These are phyloP conservation scores for Melieria omissa DNA, from an alignment of 2,888 invertebrate species.

Conservation along the genomic window DNA sequence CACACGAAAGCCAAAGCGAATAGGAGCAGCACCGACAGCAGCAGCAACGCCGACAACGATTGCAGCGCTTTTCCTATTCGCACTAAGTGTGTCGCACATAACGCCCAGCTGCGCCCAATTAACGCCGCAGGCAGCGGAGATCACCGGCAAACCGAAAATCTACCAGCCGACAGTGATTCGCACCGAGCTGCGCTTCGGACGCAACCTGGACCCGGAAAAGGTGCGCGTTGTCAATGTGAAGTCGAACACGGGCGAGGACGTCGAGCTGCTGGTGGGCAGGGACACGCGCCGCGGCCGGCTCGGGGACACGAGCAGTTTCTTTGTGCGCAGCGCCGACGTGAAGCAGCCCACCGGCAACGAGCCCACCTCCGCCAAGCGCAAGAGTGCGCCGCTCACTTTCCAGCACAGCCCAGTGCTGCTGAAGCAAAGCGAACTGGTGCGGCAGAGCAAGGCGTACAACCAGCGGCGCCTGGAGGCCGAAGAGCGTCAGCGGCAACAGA, in stretches of 20 bases:
- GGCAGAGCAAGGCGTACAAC: slow-evolving; percentile 50
- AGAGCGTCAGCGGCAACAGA: slow-evolving; percentile 53
- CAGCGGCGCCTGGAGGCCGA: slow-evolving; percentile 52
- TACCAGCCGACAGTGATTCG: slow-evolving; percentile 72
- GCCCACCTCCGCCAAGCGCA: slow-evolving; percentile 8
- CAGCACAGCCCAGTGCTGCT: slow-evolving; percentile 56
- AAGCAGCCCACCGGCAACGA: slow-evolving; percentile 37
- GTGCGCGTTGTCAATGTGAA: slow-evolving; percentile 82
- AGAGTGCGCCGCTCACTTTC: slow-evolving; percentile 38
- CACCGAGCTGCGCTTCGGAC: slow-evolving; percentile 80
- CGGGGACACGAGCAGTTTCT: slow-evolving; percentile 50
- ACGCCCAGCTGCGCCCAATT: slow-evolving; percentile 35
- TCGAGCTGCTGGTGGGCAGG: slow-evolving; percentile 71
- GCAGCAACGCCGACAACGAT: slow-evolving; percentile 1
- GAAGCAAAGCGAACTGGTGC: slow-evolving; percentile 54
- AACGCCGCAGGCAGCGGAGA: not conserved
- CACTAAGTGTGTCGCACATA: slow-evolving; percentile 31
- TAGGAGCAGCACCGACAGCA: slow-evolving; percentile 44
- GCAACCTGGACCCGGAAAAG: slow-evolving; percentile 79
- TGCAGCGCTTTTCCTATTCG: slow-evolving; percentile 32
- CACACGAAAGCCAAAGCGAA: slow-evolving; percentile 4
- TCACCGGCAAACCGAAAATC: slow-evolving; percentile 21
- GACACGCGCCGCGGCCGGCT: slow-evolving; percentile 58
- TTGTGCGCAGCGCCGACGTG: slow-evolving; percentile 53
- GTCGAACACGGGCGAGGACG: slow-evolving; percentile 79